Percentiles rank a stretch among this genome's conserved stretches.
These are phyloP conservation scores for Leptinotarsa defecta DNA, from an alignment of 1,140 invertebrate genomes.

Conservation along the genomic window DNA sequence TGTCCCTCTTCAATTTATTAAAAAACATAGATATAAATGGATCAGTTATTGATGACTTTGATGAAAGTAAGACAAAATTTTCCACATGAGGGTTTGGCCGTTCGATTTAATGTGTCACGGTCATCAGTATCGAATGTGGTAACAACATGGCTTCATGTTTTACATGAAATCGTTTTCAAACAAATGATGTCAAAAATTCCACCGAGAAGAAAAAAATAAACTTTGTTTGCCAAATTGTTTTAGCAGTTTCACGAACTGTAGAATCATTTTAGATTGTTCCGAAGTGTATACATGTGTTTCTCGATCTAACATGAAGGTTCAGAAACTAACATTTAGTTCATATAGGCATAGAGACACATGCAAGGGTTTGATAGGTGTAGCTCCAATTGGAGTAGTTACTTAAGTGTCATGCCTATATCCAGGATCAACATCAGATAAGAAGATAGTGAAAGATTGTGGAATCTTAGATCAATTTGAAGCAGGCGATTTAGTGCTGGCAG, in stretches of 20 bases:
- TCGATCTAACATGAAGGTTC: background rate
- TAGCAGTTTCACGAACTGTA: constrained; percentile 33
- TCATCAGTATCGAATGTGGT: constrained; percentile 39
- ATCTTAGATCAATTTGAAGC: no score
- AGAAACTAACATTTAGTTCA: constrained; percentile 28
- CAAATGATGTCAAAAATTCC: constrained; percentile 36
- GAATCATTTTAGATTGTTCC: constrained; percentile 37
- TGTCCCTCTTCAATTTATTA: constrained; percentile 7
- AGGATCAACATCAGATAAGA: constrained; percentile 10
- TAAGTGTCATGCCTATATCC: constrained; percentile 25
- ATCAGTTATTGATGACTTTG: constrained; percentile 43
- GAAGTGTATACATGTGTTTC: constrained; percentile 26
- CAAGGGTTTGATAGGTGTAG: no score
- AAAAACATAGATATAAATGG: constrained; percentile 14
- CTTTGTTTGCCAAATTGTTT: constrained; percentile 29
- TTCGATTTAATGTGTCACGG: constrained; percentile 31
- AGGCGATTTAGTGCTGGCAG: constrained; percentile 31
- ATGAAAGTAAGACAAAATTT: constrained; percentile 43
- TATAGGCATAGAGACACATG: constrained; percentile 1
- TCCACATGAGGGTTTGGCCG: constrained; percentile 34
- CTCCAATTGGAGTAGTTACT: constrained; percentile 12
- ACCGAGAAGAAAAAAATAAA: constrained; percentile 33
- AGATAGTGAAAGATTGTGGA: no score
- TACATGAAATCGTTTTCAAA: background rate
- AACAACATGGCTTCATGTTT: no score